Percentiles rank a stretch among this genome's conserved stretches.
Conservation (phyloP, 2,113 vertebrate species). For the Cheirogaleus medius region DNA sequence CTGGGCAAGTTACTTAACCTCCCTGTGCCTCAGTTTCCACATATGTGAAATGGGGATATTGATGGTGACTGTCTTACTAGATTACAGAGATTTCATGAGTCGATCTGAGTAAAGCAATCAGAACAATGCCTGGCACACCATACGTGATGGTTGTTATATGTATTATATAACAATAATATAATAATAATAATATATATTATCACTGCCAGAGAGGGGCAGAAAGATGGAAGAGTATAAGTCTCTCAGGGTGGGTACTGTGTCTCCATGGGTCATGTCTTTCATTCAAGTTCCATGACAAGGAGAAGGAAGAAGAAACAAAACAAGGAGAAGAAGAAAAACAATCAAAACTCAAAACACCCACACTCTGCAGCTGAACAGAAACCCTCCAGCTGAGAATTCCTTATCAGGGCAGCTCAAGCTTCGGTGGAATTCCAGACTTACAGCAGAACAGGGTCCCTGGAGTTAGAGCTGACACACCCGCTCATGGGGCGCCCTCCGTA, state of each 20-base stretch:
- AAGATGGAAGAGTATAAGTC: background rate
- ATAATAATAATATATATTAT: too few species aligned
- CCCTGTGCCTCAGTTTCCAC: background rate
- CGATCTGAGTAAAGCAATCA: background rate
- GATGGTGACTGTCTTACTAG: background rate
- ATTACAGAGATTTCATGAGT: background rate
- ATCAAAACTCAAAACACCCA: background rate
- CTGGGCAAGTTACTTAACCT: background rate
- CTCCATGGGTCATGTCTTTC: background rate
- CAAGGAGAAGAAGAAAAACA: background rate
- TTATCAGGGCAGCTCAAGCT: background rate
- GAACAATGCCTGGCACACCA: background rate
- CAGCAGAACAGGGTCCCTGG: background rate
- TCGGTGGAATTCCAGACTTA: background rate
- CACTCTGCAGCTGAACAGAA: background rate
- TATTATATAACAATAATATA: too few species aligned
- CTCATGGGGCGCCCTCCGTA: rapidly evolving
- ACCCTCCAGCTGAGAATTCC: background rate
- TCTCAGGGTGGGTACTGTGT: background rate
- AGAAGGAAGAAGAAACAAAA: background rate
- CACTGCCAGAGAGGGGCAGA: background rate
- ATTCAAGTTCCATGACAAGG: background rate
- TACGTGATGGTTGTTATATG: background rate
- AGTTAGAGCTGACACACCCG: rapidly evolving
- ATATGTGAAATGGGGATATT: background rate